phyloP scores from a whole-genome alignment of 2,888 invertebrate species.

The Salticus scenicus region DNA sequence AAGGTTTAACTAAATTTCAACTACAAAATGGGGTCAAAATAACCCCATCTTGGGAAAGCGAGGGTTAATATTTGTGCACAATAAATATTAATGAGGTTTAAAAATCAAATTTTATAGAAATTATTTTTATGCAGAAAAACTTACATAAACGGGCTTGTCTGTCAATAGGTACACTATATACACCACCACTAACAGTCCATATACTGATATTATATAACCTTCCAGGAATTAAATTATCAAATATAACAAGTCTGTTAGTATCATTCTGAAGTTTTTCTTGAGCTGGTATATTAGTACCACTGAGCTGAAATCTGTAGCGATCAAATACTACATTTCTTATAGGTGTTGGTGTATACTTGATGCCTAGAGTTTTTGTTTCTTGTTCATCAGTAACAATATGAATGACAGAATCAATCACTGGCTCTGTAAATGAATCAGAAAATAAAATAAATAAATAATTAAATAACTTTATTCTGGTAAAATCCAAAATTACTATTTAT shows the following conservation, averaged over 20 bases:
- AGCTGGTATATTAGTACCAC: slow-evolving; percentile 82
- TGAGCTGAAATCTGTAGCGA: slow-evolving; percentile 86
- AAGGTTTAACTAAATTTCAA: too few relatives aligned
- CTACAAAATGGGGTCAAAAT: too few relatives aligned
- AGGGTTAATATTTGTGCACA: too few relatives aligned
- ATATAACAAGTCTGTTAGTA: slow-evolving; percentile 79
- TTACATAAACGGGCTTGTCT: slow-evolving; percentile 88
- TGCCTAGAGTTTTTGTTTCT: slow-evolving; percentile 83
- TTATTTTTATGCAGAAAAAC: too few relatives aligned
- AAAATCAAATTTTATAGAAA: too few relatives aligned
- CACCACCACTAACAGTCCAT: slow-evolving; percentile 92
- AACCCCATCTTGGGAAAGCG: too few relatives aligned
- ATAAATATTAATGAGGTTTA: too few relatives aligned
- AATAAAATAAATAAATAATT: neutral
- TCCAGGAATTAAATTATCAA: slow-evolving; percentile 87
- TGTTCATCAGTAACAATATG: slow-evolving; percentile 88
- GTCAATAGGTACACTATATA: slow-evolving; percentile 88
- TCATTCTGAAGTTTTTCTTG: slow-evolving; percentile 80
- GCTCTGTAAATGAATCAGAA: slow-evolving; percentile 80
- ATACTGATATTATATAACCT: slow-evolving; percentile 92
- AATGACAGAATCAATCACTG: slow-evolving; percentile 92
- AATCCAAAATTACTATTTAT: too few relatives aligned
- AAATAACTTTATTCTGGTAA: neutral
- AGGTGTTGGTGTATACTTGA: slow-evolving; percentile 89
- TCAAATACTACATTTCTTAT: slow-evolving; percentile 86